Evolutionary conservation across 2,888 invertebrate genomes (phyloP).

Genomic region (Hybos culiciformis): DNA sequence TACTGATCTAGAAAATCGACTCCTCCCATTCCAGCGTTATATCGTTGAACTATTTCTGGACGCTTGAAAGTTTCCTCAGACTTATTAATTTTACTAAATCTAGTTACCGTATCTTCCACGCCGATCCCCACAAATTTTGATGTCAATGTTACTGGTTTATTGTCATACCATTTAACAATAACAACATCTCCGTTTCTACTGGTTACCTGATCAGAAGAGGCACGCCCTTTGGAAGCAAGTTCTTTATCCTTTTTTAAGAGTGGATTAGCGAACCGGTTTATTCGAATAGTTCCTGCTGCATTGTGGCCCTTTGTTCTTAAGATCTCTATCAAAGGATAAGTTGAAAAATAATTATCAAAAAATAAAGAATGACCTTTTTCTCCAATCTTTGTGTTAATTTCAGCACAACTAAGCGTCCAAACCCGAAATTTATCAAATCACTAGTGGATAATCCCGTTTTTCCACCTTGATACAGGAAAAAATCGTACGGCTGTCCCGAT

Average conservation of each 20-base stretch:
- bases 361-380: conserved; percentile 11
- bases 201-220: conserved; percentile 8
- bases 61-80: conserved; percentile 15
- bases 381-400: conserved; percentile 9
- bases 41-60: conserved; percentile 16
- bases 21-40: conserved; percentile 22
- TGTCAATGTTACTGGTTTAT: conserved; percentile 15
- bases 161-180: conserved; percentile 17
- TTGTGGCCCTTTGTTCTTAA: conserved; percentile 9
- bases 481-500: conserved; percentile 20
- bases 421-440: conserved; percentile 12
- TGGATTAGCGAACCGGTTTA: conserved; percentile 15
- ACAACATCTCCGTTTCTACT: conserved; percentile 14
- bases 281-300: conserved; percentile 14
- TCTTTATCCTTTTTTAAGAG: conserved; percentile 10
- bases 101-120: conserved; percentile 12
- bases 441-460: conserved; percentile 5
- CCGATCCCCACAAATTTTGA: conserved; percentile 18
- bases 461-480: conserved; percentile 22
- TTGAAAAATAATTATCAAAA: conserved; percentile 18
- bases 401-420: conserved; percentile 14
- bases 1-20: conserved; percentile 20
- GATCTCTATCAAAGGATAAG: conserved; percentile 16
- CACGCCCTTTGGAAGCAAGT: conserved; percentile 7
- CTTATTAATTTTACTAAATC: conserved; percentile 16